Evolutionary conservation across 2,888 invertebrate genomes (phyloP).

Genomic region (Mantis religiosa): DNA sequence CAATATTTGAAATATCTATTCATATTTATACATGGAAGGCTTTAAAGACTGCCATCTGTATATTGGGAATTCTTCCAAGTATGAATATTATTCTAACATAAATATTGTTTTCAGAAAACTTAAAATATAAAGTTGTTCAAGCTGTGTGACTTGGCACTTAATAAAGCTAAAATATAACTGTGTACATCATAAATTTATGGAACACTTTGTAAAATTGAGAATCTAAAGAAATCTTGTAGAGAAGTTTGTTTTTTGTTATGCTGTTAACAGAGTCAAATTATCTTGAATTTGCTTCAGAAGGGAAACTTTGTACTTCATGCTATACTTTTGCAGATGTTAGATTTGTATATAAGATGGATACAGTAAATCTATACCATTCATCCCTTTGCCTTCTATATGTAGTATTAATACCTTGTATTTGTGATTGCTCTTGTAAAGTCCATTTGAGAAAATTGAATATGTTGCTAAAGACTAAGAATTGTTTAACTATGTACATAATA

Average conservation of each 20-base stretch:
- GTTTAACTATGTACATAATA: too few species aligned
- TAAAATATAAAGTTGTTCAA: not conserved
- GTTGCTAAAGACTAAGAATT: too few species aligned
- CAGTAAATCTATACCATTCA: not conserved
- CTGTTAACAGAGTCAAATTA: not conserved
- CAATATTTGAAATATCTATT: not conserved
- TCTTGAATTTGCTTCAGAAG: not conserved
- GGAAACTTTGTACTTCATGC: not conserved
- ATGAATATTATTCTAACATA: not conserved
- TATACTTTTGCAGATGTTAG: not conserved
- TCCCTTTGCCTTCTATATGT: too few species aligned
- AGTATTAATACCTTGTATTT: too few species aligned
- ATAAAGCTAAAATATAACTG: not conserved
- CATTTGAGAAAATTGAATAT: too few species aligned
- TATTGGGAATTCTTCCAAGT: not conserved
- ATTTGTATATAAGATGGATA: not conserved
- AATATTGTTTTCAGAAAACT: not conserved
- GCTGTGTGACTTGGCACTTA: not conserved
- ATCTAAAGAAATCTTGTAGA: not conserved
- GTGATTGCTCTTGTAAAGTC: too few species aligned
- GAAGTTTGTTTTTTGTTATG: not conserved
- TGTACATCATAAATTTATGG: not conserved
- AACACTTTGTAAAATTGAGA: not conserved
- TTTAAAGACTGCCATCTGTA: not conserved
- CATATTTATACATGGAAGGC: not conserved